Percentiles rank a stretch among this genome's conserved stretches.
Conservation (phyloP, 2,888 invertebrate species). For the Lycia hirtaria region DNA sequence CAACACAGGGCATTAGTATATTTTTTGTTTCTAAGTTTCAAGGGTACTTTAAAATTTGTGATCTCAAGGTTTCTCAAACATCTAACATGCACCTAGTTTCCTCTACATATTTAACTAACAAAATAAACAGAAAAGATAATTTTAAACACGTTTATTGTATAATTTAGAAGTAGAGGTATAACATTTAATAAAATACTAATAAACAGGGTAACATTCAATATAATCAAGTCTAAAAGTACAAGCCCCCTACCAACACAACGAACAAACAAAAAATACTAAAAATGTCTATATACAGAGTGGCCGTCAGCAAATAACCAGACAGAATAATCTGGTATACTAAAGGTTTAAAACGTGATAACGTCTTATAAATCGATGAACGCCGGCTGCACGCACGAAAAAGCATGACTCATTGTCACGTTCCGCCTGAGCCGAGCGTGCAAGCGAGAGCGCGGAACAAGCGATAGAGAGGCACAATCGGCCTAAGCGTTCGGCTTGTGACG, state of each 20-base stretch:
- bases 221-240: constrained; percentile 13
- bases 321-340: not conserved
- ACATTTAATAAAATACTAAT: constrained; percentile 18
- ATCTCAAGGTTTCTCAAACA: too few relatives aligned
- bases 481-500: too few relatives aligned
- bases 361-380: too few relatives aligned
- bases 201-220: constrained; percentile 17
- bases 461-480: too few relatives aligned
- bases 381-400: too few relatives aligned
- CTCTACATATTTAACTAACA: not conserved
- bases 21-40: not conserved
- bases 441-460: too few relatives aligned
- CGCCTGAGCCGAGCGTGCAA: too few relatives aligned
- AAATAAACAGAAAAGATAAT: not conserved
- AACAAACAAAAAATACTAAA: not conserved
- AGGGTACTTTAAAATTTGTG: too few relatives aligned
- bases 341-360: too few relatives aligned
- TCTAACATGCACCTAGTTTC: too few relatives aligned
- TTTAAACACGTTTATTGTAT: constrained; percentile 16
- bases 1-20: too few relatives aligned
- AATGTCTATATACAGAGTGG: not conserved
- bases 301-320: not conserved
- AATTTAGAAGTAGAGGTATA: constrained; percentile 13
- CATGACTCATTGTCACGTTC: too few relatives aligned
- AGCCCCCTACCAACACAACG: not conserved